A percentile compares a stretch with the other conserved stretches of the same genome.
Conservation (phyloP, 2,113 vertebrate genomes). For the Candoia aspera region DNA sequence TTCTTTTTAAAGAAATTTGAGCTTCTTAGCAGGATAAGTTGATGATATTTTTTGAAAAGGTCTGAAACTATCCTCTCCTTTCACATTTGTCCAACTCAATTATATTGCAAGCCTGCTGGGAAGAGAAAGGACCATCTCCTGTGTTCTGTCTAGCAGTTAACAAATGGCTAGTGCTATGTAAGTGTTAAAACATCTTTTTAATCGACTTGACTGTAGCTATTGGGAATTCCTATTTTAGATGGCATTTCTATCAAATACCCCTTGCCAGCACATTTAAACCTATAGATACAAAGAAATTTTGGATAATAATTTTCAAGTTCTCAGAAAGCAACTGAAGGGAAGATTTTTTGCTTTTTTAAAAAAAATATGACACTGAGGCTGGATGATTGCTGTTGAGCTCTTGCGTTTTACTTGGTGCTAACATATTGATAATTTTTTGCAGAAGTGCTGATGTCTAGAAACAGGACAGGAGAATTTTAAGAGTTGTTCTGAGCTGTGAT, state of each 20-base stretch:
- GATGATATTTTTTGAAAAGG: not conserved
- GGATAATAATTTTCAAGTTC: conserved; percentile 39
- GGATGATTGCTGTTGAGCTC: not conserved
- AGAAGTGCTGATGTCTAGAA: not conserved
- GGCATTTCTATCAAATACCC: not conserved
- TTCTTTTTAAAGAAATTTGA: conserved; percentile 22
- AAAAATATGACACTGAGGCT: not conserved
- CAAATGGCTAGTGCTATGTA: not conserved
- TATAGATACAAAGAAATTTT: conserved; percentile 48
- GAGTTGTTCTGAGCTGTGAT: not conserved
- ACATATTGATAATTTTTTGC: not conserved
- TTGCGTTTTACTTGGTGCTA: not conserved
- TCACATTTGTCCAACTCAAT: not conserved
- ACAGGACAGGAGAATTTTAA: not conserved
- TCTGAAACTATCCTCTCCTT: not conserved
- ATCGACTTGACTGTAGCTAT: not conserved
- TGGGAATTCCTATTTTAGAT: not conserved
- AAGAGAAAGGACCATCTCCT: not conserved
- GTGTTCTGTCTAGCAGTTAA: not conserved
- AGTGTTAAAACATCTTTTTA: not conserved
- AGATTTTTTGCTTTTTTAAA: not conserved
- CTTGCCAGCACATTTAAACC: not conserved
- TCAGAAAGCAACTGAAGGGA: not conserved
- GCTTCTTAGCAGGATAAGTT: not conserved
- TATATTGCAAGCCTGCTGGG: not conserved